Evolutionary conservation across 2,113 vertebrate genomes (phyloP).

Genomic region (Megaleporinus macrocephalus): DNA sequence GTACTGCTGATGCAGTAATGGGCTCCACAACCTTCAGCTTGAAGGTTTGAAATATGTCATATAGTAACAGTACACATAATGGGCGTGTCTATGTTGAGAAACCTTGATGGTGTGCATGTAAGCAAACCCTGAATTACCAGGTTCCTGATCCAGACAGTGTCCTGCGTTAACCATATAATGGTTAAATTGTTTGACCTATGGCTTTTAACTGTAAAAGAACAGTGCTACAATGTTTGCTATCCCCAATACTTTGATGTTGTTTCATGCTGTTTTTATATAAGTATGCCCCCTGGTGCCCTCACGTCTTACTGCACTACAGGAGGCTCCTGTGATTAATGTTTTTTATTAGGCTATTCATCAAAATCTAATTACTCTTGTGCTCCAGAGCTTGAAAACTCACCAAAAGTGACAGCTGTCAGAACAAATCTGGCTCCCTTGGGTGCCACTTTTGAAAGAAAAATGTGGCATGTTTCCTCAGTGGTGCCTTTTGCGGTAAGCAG

Average conservation of each 20-base stretch:
- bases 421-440: not conserved
- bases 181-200: not conserved
- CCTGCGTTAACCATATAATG: too few species aligned
- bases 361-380: not conserved
- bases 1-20: not conserved
- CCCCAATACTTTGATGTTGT: not conserved
- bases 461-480: conserved; percentile 20
- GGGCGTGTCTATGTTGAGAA: not conserved
- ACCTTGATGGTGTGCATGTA: not conserved
- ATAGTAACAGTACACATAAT: not conserved
- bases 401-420: conserved; percentile 13
- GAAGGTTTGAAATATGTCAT: not conserved
- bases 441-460: conserved; percentile 5
- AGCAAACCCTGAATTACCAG: not conserved
- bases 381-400: not conserved
- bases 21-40: not conserved
- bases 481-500: conserved; percentile 13
- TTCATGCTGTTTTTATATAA: not conserved
- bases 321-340: not conserved
- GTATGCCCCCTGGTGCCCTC: conserved; percentile 18
- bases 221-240: not conserved
- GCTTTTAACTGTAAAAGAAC: not conserved
- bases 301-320: not conserved
- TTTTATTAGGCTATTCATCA: not conserved
- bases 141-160: too few species aligned